These are phyloP conservation scores for Drosophila nebulosa DNA, from an alignment of 1,140 invertebrate genomes.

Conservation along the genomic window DNA sequence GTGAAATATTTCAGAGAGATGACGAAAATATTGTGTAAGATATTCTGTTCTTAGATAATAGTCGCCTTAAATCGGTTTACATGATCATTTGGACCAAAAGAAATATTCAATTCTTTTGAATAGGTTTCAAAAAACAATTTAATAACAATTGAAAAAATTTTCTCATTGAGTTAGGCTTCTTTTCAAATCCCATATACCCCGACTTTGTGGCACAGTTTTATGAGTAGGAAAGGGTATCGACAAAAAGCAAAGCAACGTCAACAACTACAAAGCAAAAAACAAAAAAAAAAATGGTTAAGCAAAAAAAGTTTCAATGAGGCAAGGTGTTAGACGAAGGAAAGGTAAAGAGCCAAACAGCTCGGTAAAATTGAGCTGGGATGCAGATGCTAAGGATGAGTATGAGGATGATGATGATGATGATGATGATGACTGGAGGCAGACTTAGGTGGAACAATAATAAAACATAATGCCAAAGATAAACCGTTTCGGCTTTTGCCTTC, in stretches of 20 bases:
- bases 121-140: no score
- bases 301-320: neutral
- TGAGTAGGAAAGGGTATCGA: neutral
- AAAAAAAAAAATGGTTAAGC: neutral
- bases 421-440: neutral
- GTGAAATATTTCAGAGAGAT: no score
- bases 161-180: no score
- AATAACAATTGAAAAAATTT: no score
- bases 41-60: no score
- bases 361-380: constrained; percentile 8
- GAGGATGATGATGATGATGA: neutral
- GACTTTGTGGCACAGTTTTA: neutral
- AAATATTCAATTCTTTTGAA: no score
- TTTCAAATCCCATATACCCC: neutral
- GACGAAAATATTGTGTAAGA: no score
- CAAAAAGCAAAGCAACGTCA: neutral
- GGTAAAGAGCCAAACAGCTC: neutral
- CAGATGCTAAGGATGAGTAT: neutral
- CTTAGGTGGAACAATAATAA: constrained; percentile 34
- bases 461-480: constrained; percentile 56
- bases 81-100: no score
- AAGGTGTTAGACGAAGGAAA: neutral
- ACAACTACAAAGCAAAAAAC: constrained; percentile 11
- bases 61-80: no score
- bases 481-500: constrained; percentile 13